Evolutionary conservation across 2,113 vertebrate genomes (phyloP), one percentile per base, ranked within the genome.

Genomic region (Sinocyclocheilus rhinocerous): DNA sequence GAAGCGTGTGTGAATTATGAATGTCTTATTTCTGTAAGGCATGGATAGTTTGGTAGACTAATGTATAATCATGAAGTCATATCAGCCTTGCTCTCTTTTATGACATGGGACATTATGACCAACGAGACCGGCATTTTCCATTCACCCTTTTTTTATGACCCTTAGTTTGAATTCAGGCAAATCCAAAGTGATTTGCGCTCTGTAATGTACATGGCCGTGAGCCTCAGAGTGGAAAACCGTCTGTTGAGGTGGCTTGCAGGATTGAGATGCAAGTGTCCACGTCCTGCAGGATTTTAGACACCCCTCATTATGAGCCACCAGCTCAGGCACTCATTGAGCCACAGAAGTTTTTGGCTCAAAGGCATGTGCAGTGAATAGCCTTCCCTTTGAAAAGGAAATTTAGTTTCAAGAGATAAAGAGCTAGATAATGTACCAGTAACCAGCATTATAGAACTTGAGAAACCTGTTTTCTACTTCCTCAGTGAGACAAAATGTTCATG

Each of bases 391-490:
- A 76, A 24, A n/a, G 76, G 82, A 80, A 75, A 39, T 65, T 18
- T 84, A 72, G 70, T 75, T 76, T 63, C 29, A 73, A 67, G 63
- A 24, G 52, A 85, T 78, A 75, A 85, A 85, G 73, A 57, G 52
- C 22, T 18, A 77, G 55, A 85, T 76, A 79, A 73, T 36, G 24
- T 77, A 87, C 85, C 80, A 85, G 86, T 84, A 84, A 87, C 85
- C 45, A 81, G 85, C 39, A 85, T 85, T 85, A 84, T 90, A 88
- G 90, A 92, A 92, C 91, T 90, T 82, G 93, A 91, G 89, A 90
- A 92, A 94, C 94, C 92, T 89, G 94, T 95, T 95, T 90, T 92
- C 89, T 89, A 91, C 91, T 93, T 92, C 90, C 91, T 85, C 72
- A 77, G 13, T 55, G 85, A 79, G 81, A 84, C 81, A 86, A 73